Evolutionary conservation across 2,888 invertebrate genomes (phyloP), one percentile per base, ranked within the genome.

Genomic region (Metellina segmentata): DNA sequence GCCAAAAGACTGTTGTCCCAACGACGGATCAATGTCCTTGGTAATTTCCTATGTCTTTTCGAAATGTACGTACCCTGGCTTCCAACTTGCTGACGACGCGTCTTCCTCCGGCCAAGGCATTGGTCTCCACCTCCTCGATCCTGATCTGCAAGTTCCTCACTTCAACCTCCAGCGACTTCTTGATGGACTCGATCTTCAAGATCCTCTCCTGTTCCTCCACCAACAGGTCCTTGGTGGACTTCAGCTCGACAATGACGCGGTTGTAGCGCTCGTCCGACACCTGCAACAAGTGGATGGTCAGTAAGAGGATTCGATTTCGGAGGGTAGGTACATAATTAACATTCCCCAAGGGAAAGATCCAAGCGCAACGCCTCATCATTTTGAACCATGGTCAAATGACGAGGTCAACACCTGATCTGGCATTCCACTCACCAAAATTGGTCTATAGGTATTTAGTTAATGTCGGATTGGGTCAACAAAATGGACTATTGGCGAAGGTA

Each of bases 1-100:
- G 34, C 34, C 34, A 34, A 34, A 34, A 34, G 34, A 34, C 34
- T 4, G 34, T 34, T n/a, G n/a, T n/a, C n/a, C n/a, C n/a, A n/a
- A n/a, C n/a, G n/a, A n/a, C n/a, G n/a, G n/a, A n/a, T n/a, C n/a
- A n/a, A n/a, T n/a, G 34, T 34, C 34, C 34, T 34, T 2, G 4
- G 34, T 4, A 34, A 34, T 34, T 34, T 34, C 4, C 1, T 1
- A 34, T 34, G 34, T 34, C 34, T 34, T 34, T 34, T 1, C 4
- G 34, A 34, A 34, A 34, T 34, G 49, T 9, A 1, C 75, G n/a
- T 94, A 96, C 96, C 95, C 96, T 96, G 94, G 98, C 97, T 95
- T 99, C 99, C 95, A 99, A 96, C 96, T 99, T 99, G 96, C 98
- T 97, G 96, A 99, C 98, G 96, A 98, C 98, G 94, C 99, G 97